Conservation (phyloP, 2,888 invertebrate genomes). For the Carcina quercana region DNA sequence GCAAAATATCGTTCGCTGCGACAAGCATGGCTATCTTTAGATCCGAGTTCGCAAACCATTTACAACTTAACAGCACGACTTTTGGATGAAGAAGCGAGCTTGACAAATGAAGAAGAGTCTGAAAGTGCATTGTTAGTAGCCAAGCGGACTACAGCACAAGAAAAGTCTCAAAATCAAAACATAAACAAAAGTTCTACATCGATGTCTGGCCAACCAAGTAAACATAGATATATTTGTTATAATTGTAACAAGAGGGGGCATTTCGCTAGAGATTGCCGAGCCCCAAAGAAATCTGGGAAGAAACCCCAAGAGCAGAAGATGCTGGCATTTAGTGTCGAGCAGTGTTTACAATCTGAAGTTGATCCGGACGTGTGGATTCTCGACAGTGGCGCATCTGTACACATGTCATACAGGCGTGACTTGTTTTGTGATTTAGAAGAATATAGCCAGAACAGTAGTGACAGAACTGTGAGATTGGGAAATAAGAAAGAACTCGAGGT, state of each 20-base stretch:
- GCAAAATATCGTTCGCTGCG: constrained; percentile 19
- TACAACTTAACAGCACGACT: constrained; percentile 19
- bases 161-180: background rate
- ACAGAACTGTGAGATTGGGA: constrained; percentile 1
- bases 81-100: constrained; percentile 18
- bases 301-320: constrained; percentile 14
- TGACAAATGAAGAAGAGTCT: constrained; percentile 11
- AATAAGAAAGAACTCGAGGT: background rate
- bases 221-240: constrained; percentile 17
- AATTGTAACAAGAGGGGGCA: constrained; percentile 3
- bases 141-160: constrained; percentile 5
- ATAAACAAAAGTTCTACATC: background rate
- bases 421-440: background rate
- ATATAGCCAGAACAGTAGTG: constrained; percentile 3
- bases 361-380: constrained; percentile 15
- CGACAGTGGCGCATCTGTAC: constrained; percentile 22
- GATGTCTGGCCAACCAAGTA: too few relatives aligned
- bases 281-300: constrained; percentile 12
- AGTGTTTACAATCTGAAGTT: background rate
- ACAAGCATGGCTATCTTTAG: constrained; percentile 23
- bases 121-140: constrained; percentile 17
- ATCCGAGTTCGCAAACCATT: constrained; percentile 15
- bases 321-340: constrained; percentile 18
- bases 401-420: constrained; percentile 1
- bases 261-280: background rate